Evolutionary conservation across 2,113 vertebrate species (phyloP), one percentile per base, ranked within the genome.

Genomic region (Rhinoderma darwinii): DNA sequence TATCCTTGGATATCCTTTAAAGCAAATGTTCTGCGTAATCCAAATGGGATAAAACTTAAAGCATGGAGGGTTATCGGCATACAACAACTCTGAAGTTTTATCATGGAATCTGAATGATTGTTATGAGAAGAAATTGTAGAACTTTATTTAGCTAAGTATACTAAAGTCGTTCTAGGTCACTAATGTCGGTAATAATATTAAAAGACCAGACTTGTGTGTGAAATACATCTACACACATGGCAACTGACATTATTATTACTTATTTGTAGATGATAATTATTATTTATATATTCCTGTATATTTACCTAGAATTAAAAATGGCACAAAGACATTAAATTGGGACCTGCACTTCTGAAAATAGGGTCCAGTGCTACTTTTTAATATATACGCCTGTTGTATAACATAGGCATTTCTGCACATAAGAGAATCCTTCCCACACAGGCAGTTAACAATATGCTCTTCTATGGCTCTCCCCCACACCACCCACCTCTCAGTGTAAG

Each of bases 1-100:
- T 86, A 66, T 78, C 68, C 39, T 86, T 85, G 73, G 73, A 77
- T 32, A 47, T 20, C 39, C 39, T 63, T 85, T 86, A 86, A 78
- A 86, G 83, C 83, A 84, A 76, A 59, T 76, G 39, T 63, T 51
- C 83, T 61, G 6, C 63, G 51, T 84, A 77, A 84, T 84, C 72
- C 72, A 47, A 77, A 77, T 47, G 39, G 27, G 73, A 59, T 61
- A 54, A 84, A 76, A 63, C 15, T 75, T 6, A 44, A 63, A 76
- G 73, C 73, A 84, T 44, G 15, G 50, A 50, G 27, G 66, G 63
- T 70, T 51, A 72, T 73, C 32, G 35, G 63, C n/a, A 72, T 6
- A 22, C 20, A 17, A 70, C 17, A 7, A 35, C 37, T 44, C 66
- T 20, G 27, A 39, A 68, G 44, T 35, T 68, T 73, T 44, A 54